phyloP scores from a whole-genome alignment of 2,888 invertebrate species.

The Papilio demoleus region DNA sequence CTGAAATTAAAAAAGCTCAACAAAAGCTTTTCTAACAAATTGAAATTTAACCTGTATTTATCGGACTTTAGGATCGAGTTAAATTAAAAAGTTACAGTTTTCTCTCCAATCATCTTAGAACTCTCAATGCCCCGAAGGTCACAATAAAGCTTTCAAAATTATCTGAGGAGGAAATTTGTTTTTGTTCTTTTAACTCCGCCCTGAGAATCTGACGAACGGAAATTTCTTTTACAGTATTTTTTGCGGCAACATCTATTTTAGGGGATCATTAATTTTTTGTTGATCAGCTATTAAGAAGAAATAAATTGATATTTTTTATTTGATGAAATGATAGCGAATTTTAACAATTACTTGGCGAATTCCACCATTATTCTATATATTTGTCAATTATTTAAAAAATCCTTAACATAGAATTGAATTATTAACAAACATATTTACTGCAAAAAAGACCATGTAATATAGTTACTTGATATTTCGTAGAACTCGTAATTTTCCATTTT shows the following conservation, averaged over 20 bases:
- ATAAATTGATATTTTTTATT: neutral
- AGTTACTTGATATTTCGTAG: neutral
- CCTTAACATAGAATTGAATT: too few relatives aligned
- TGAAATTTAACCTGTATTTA: conserved; percentile 5
- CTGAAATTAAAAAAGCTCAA: too few relatives aligned
- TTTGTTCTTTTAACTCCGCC: conserved; percentile 12
- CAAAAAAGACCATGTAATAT: neutral
- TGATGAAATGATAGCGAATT: neutral
- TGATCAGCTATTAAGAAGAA: neutral
- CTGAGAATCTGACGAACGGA: neutral
- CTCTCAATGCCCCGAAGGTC: conserved; percentile 8
- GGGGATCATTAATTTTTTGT: conserved; percentile 7
- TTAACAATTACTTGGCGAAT: too few relatives aligned
- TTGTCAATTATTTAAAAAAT: too few relatives aligned
- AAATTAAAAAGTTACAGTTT: conserved; percentile 26
- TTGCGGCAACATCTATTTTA: conserved; percentile 4
- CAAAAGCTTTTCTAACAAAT: neutral
- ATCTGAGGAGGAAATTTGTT: neutral
- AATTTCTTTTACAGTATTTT: neutral
- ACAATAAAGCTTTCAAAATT: conserved; percentile 13
- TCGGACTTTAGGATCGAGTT: conserved; percentile 11
- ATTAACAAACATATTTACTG: too few relatives aligned
- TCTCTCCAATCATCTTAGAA: conserved; percentile 3
- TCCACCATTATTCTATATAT: too few relatives aligned
- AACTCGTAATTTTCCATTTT: neutral